These are phyloP conservation scores for Rutpela maculata DNA, from an alignment of 2,888 invertebrate species.

Conservation along the genomic window DNA sequence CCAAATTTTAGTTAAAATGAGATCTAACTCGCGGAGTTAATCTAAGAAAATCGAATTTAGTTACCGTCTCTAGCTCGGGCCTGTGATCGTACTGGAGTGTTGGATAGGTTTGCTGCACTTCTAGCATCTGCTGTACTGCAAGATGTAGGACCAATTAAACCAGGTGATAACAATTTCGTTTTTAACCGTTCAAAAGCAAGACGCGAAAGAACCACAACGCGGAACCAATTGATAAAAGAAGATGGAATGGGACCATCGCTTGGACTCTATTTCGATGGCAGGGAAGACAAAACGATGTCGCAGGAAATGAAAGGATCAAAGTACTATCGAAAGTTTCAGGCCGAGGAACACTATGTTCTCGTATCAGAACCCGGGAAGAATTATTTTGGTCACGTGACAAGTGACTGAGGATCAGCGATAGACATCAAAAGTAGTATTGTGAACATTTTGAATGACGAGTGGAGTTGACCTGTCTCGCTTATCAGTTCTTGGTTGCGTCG, in stretches of 20 bases:
- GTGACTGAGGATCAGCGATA: slow-evolving; percentile 14
- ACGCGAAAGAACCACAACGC: neutral
- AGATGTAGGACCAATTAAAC: neutral
- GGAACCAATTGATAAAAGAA: neutral
- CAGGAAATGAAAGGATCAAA: neutral
- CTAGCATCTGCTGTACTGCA: neutral
- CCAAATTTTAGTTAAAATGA: too few relatives aligned
- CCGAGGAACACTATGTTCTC: neutral
- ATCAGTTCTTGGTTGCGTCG: slow-evolving; percentile 53
- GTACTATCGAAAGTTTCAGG: neutral
- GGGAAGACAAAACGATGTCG: slow-evolving; percentile 34
- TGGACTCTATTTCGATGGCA: slow-evolving; percentile 32
- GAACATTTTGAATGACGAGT: neutral
- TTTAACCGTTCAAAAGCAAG: neutral
- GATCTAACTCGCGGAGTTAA: too few relatives aligned
- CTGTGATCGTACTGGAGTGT: slow-evolving; percentile 11
- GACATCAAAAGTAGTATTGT: slow-evolving; percentile 25
- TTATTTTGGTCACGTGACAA: too few relatives aligned
- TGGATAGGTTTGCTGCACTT: neutral
- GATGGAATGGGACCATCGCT: neutral
- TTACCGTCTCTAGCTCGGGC: neutral
- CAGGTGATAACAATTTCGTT: neutral
- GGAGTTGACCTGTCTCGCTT: slow-evolving; percentile 12
- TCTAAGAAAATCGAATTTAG: too few relatives aligned
- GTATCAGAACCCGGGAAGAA: too few relatives aligned